A percentile compares a stretch with the other conserved stretches of the same genome.
phyloP scores from a whole-genome alignment of 2,113 vertebrate genomes.

The Halichoerus grypus region DNA sequence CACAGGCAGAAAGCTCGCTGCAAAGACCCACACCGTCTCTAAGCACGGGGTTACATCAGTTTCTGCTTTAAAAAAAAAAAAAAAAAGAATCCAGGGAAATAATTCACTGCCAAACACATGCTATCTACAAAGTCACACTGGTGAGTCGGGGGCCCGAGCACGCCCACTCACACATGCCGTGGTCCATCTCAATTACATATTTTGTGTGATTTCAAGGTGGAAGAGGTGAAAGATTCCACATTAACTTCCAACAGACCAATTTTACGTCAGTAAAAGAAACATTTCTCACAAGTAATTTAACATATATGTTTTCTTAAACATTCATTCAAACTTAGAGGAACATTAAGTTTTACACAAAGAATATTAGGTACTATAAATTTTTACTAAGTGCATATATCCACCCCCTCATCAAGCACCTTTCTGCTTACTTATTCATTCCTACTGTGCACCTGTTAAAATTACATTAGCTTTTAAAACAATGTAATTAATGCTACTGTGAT shows the following conservation, averaged over 20 bases:
- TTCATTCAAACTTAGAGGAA: neutral
- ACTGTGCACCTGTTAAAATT: neutral
- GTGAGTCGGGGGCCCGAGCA: neutral
- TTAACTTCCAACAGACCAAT: neutral
- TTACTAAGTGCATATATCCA: neutral
- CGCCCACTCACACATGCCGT: rapidly evolving
- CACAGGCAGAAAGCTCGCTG: neutral
- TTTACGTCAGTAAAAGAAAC: neutral
- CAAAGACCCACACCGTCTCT: neutral
- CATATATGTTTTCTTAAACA: neutral
- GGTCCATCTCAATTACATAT: neutral
- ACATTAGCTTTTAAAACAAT: neutral
- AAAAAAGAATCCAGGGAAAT: neutral
- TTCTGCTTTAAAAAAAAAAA: neutral
- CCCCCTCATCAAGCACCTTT: neutral
- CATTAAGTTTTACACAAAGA: neutral
- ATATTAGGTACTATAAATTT: no score
- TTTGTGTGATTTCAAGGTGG: neutral
- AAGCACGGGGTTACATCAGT: neutral
- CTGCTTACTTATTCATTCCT: neutral
- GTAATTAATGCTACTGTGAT: neutral
- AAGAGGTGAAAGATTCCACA: neutral
- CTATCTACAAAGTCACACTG: neutral
- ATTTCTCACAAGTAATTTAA: neutral
- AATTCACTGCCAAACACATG: neutral